phyloP scores from a whole-genome alignment of 2,797 vertebrate genomes.

The Uromys caudimaculatus region DNA sequence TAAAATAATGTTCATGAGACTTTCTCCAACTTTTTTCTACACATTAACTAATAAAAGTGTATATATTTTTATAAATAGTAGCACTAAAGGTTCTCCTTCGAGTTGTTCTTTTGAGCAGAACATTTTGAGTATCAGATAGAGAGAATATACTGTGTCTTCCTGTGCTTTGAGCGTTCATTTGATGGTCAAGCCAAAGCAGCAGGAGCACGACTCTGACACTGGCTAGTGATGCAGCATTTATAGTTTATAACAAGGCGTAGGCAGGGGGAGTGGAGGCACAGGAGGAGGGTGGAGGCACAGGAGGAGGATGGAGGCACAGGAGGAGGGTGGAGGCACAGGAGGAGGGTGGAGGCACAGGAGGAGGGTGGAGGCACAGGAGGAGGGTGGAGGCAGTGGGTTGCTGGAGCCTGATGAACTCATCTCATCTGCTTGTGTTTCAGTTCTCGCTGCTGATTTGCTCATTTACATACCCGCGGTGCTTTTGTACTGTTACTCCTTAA shows the following conservation, averaged over 20 bases:
- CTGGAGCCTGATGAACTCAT: neutral
- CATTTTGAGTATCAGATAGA: neutral
- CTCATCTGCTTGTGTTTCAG: conserved; percentile 87
- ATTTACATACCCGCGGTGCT: conserved; percentile 96
- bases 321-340: no score
- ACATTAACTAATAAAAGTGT: conserved; percentile 25
- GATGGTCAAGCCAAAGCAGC: conserved; percentile 1
- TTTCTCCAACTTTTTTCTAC: neutral
- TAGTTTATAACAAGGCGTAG: neutral
- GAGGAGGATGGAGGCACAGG: no score
- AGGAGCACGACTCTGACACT: neutral
- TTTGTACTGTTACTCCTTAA: conserved; percentile 93
- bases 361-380: no score
- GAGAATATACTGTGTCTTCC: neutral
- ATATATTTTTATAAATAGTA: conserved; percentile 25
- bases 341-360: no score
- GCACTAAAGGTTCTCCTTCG: neutral
- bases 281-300: neutral
- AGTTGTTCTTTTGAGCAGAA: conserved; percentile 12
- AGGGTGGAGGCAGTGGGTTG: neutral
- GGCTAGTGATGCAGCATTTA: neutral
- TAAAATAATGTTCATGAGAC: no score
- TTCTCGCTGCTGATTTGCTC: conserved; percentile 94
- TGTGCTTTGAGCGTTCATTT: neutral
- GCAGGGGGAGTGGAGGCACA: neutral